Base-by-base conservation (phyloP, 2,113 vertebrate genomes). In the Regulus satrapa region DNA sequence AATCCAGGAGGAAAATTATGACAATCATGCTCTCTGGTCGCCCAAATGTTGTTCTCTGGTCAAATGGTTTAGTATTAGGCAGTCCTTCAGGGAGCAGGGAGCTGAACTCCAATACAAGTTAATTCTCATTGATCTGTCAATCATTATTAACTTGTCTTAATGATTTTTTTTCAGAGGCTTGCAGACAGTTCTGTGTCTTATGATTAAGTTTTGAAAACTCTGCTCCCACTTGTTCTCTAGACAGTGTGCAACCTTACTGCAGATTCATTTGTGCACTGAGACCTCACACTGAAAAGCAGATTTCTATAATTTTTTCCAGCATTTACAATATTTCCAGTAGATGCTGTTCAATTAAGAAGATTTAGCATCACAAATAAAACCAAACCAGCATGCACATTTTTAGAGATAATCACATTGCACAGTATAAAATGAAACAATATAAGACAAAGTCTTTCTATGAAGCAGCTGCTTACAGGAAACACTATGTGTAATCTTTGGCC, bases 391-490 rank as follows among this genome's bases (percentile, higher is more conserved):
- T 49, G 36, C 8, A 66, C 8, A 54, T 32, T 91, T 92, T 92
- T 56, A 61, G 41, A 81, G 15, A 51, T 43, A 69, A 32, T 83
- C 52, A 52, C 48, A 68, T 8, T 77, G n/a, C 40, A 79, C 20
- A 40, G 23, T 28, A 79, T 17, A 90, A 76, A 94, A 56, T 12
- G 24, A 90, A 95, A 85, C 49, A 41, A 74, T 34, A 31, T 15
- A 31, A 18, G 38, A 82, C 31, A 21, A 41, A 19, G 31, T 19
- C 32, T 64, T 76, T 61, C 41, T 28, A 25, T 56, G 58, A 95
- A 95, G 75, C 23, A 92, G 19, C 81, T 81, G 36, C 71, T 95
- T 91, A 95, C 93, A 92, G 89, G 89, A 95, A 94, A 54, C 25
- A 21, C 29, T 54, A 2, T 32, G 43, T 46, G 29, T 82, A 94